Conservation (phyloP, 1,140 invertebrate species). For the Manduca sexta region DNA sequence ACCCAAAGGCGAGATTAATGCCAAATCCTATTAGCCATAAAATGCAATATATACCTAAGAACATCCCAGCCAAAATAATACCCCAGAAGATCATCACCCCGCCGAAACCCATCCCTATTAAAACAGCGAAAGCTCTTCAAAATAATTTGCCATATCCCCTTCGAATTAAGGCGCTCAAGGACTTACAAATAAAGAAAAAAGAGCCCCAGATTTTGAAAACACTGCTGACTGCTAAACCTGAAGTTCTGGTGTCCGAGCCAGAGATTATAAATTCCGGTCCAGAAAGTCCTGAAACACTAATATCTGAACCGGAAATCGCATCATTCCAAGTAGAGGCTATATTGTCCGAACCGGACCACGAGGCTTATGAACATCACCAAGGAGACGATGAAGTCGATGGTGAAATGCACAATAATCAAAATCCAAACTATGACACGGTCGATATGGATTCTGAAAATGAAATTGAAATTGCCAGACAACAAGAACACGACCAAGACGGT, state of each 20-base stretch:
- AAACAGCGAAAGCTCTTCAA: constrained; percentile 35
- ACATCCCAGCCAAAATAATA: constrained; percentile 41
- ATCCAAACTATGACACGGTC: constrained; percentile 57
- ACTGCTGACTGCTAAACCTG: constrained; percentile 58
- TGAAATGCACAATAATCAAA: constrained; percentile 42
- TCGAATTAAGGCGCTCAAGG: constrained; percentile 62
- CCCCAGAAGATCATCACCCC: constrained; percentile 41
- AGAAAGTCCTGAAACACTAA: constrained; percentile 67
- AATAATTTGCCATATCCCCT: constrained; percentile 64
- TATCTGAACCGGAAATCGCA: constrained; percentile 68
- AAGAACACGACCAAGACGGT: constrained; percentile 28
- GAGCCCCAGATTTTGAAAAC: constrained; percentile 71
- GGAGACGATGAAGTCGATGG: constrained; percentile 44
- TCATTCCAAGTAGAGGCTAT: constrained; percentile 70
- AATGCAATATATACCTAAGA: constrained; percentile 55
- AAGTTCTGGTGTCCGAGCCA: constrained; percentile 62
- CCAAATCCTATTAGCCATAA: constrained; percentile 63
- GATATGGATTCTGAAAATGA: constrained; percentile 66
- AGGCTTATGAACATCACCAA: constrained; percentile 39
- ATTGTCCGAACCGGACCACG: constrained; percentile 62
- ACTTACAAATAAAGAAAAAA: constrained; percentile 67
- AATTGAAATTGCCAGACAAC: constrained; percentile 59
- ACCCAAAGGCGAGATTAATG: constrained; percentile 63
- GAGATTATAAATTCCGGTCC: constrained; percentile 65
- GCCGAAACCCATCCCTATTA: constrained; percentile 58